A percentile compares a stretch with the other conserved stretches of the same genome.
phyloP scores from a whole-genome alignment of 2,113 vertebrate genomes.

The Anarhynchus alexandrinus region DNA sequence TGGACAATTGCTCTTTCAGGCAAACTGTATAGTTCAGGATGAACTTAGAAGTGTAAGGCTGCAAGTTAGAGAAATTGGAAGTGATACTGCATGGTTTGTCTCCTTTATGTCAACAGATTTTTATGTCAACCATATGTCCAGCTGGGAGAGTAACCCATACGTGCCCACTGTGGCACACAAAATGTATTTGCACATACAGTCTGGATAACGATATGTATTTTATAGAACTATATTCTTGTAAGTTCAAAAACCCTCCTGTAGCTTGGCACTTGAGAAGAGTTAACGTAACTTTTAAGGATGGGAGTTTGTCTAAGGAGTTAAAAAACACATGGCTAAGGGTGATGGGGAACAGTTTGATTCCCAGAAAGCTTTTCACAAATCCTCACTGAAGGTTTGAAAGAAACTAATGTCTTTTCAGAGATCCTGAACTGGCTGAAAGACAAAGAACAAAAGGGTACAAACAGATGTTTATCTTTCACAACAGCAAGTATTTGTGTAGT shows the following conservation, averaged over 20 bases:
- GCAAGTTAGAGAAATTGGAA: neutral
- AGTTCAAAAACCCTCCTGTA: neutral
- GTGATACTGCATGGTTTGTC: neutral
- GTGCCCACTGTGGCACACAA: neutral
- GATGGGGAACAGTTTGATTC: neutral
- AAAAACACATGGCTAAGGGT: neutral
- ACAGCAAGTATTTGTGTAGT: neutral
- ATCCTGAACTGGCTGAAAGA: neutral
- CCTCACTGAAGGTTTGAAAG: neutral
- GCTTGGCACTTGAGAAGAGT: neutral
- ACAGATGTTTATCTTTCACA: neutral
- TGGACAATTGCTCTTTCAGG: neutral
- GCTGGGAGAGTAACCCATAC: neutral
- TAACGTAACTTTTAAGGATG: neutral
- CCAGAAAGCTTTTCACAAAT: neutral
- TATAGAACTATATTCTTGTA: neutral
- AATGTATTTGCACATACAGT: neutral
- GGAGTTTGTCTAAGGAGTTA: neutral
- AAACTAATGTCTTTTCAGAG: neutral
- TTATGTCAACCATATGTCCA: neutral
- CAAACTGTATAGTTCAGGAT: neutral
- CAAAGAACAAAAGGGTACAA: neutral
- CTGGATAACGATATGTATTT: neutral
- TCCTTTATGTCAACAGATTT: neutral
- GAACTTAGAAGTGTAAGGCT: neutral